Percentiles rank a stretch among this genome's conserved stretches.
These are phyloP conservation scores for Dicaeum eximium DNA, from an alignment of 2,113 vertebrate species.

Conservation along the genomic window DNA sequence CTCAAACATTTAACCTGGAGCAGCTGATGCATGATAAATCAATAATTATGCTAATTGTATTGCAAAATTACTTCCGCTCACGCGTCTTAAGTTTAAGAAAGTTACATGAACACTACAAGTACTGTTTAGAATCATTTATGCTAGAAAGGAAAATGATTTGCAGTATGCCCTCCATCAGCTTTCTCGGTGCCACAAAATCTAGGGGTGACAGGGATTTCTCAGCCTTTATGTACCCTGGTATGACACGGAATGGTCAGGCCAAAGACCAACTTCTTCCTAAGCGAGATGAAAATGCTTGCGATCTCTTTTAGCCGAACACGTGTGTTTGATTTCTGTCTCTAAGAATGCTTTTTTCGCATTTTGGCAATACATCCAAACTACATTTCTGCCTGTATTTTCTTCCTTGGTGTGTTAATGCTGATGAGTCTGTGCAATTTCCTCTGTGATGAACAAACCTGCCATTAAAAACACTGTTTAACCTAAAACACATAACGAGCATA, in stretches of 20 bases:
- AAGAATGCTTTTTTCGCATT: not conserved
- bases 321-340: not conserved
- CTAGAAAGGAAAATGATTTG: not conserved
- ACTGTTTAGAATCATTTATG: not conserved
- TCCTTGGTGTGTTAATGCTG: conserved; percentile 10
- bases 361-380: not conserved
- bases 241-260: not conserved
- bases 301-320: not conserved
- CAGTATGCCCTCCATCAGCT: not conserved
- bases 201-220: not conserved
- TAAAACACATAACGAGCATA: conserved; percentile 49
- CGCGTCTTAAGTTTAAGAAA: not conserved
- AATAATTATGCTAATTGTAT: conserved; percentile 18
- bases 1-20: conserved; percentile 12
- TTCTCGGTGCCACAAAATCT: not conserved
- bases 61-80: not conserved
- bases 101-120: not conserved
- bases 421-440: conserved; percentile 43
- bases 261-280: not conserved
- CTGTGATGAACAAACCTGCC: conserved; percentile 50
- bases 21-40: not conserved
- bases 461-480: conserved; percentile 59
- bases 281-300: not conserved
- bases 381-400: not conserved
- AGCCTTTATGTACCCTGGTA: not conserved